Percentiles rank a stretch among this genome's conserved stretches.
These are phyloP conservation scores for Yponomeuta cagnagella DNA, from an alignment of 2,888 invertebrate genomes.

Conservation along the genomic window DNA sequence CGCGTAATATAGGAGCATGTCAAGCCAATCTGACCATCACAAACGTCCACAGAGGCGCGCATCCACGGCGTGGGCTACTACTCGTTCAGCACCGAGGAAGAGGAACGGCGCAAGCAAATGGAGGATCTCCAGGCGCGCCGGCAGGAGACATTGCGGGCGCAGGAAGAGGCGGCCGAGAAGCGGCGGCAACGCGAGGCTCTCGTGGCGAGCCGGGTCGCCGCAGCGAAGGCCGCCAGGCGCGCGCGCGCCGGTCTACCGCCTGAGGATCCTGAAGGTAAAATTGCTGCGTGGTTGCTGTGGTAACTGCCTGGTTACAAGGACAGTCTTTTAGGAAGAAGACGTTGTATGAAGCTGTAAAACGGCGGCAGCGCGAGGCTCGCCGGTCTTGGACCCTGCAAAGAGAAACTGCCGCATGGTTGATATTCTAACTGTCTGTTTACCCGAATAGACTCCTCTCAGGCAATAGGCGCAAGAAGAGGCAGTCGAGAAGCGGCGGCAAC, in stretches of 20 bases:
- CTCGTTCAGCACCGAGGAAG: constrained; percentile 91
- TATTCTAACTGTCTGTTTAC: too few species aligned
- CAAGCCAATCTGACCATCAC: not conserved
- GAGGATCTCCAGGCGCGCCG: constrained; percentile 83
- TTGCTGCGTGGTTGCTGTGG: not conserved
- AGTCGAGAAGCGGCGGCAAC: too few species aligned
- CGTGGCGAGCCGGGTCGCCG: constrained; percentile 81
- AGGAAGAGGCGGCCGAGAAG: constrained; percentile 76
- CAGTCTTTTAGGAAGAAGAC: too few species aligned
- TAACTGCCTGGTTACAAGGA: too few species aligned
- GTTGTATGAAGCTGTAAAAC: too few species aligned
- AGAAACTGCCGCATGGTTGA: too few species aligned
- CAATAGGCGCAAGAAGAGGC: too few species aligned
- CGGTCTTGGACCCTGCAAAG: too few species aligned
- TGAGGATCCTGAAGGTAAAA: constrained; percentile 70
- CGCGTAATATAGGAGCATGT: too few species aligned
- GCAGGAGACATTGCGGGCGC: constrained; percentile 81
- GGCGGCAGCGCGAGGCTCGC: too few species aligned
- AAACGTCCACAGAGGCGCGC: constrained; percentile 82
- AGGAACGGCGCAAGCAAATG: constrained; percentile 86
- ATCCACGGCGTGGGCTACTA: constrained; percentile 95
- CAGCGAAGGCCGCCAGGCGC: constrained; percentile 83
- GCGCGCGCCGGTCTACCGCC: constrained; percentile 84
- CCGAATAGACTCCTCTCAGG: too few species aligned
- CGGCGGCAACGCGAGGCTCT: constrained; percentile 79